These are phyloP conservation scores for Epinephelus fuscoguttatus DNA, from an alignment of 2,113 vertebrate genomes.

Conservation along the genomic window DNA sequence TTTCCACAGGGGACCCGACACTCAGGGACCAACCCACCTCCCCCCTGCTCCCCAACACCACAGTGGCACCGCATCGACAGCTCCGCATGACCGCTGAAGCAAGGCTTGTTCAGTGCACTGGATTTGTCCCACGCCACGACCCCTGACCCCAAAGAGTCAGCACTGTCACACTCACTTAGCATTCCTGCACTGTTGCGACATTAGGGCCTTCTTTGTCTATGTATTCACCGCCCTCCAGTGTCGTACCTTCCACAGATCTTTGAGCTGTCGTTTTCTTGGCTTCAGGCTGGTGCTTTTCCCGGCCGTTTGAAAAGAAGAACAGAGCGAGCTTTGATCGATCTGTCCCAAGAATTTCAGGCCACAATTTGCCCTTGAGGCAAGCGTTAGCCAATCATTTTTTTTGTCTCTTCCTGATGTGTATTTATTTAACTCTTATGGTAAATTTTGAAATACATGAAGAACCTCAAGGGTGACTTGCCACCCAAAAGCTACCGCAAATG, in stretches of 20 bases:
- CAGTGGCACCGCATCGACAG: slow-evolving; percentile 56
- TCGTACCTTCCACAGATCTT: slow-evolving; percentile 41
- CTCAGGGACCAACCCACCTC: slow-evolving; percentile 84
- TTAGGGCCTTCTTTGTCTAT: slow-evolving; percentile 46
- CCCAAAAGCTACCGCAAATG: slow-evolving; percentile 55
- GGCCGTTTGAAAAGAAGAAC: slow-evolving; percentile 11
- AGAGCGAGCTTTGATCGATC: slow-evolving; percentile 27
- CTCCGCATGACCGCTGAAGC: slow-evolving; percentile 55
- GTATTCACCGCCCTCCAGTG: slow-evolving; percentile 41
- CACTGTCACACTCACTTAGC: slow-evolving; percentile 80
- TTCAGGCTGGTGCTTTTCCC: slow-evolving; percentile 35
- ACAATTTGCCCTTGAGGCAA: slow-evolving; percentile 35
- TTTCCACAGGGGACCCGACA: slow-evolving; percentile 77
- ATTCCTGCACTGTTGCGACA: slow-evolving; percentile 76
- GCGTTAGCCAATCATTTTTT: slow-evolving; percentile 42
- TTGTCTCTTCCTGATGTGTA: slow-evolving; percentile 66
- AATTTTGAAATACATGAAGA: slow-evolving; percentile 68
- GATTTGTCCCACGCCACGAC: slow-evolving; percentile 67
- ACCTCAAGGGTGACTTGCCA: slow-evolving; percentile 77
- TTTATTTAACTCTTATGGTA: slow-evolving; percentile 76
- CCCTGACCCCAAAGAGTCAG: slow-evolving; percentile 64
- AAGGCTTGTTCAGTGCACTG: slow-evolving; percentile 79
- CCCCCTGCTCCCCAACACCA: slow-evolving; percentile 46
- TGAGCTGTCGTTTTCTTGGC: slow-evolving; percentile 32
- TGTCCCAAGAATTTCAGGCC: slow-evolving; percentile 41